These are phyloP conservation scores for Cyprinus carpio DNA, from an alignment of 2,113 vertebrate genomes.

Conservation along the genomic window DNA sequence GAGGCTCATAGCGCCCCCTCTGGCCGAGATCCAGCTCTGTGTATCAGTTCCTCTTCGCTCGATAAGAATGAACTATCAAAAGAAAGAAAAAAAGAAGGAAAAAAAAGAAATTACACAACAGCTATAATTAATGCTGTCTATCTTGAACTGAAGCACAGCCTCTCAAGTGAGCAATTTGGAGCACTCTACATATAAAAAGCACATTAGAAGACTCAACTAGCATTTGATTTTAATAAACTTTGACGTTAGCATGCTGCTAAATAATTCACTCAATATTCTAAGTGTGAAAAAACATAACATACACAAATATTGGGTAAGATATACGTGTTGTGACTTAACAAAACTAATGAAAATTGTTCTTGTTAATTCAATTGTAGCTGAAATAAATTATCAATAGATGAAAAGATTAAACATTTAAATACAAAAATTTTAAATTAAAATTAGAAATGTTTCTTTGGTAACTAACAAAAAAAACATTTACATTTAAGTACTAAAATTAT, in stretches of 20 bases:
- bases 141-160: background rate
- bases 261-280: background rate
- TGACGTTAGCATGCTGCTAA: too few relatives aligned
- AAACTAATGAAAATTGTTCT: too few relatives aligned
- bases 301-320: too few relatives aligned
- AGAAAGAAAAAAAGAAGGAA: background rate
- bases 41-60: constrained; percentile 11
- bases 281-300: too few relatives aligned
- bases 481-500: too few relatives aligned
- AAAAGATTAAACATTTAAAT: too few relatives aligned
- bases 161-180: background rate
- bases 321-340: too few relatives aligned
- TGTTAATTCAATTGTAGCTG: too few relatives aligned
- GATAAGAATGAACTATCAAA: constrained; percentile 34
- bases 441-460: too few relatives aligned
- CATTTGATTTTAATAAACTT: background rate
- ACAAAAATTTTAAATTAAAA: too few relatives aligned
- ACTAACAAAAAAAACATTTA: too few relatives aligned
- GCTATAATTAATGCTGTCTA: background rate
- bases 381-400: too few relatives aligned
- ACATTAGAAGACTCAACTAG: background rate
- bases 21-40: constrained; percentile 38
- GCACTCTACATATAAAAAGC: background rate
- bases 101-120: background rate
- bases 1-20: constrained; percentile 38